Base-by-base conservation (phyloP, 2,113 vertebrate species). In the Sturnira hondurensis region DNA sequence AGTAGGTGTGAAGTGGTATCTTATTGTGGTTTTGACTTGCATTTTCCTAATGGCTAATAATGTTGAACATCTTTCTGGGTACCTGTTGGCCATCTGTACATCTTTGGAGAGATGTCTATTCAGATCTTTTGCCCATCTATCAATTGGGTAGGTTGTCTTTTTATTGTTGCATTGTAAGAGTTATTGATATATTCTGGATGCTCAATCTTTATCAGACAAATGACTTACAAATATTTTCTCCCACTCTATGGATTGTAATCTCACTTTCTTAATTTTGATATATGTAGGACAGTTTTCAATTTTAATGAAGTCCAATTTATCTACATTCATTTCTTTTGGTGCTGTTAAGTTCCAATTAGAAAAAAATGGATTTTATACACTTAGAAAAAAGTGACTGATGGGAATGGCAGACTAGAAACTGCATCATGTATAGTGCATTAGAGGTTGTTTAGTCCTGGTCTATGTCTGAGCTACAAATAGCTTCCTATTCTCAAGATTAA, bases 11-110 rank as follows among this genome's bases (percentile, higher is more conserved):
- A 88, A 78, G 14, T 68, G 45, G 2, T 73, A 71, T 63, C 8
- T 91, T 36, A 71, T 41, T 71, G 31, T 78, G 41, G 36, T 86
- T 86, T 76, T 58, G 38, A 68, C 43, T 87, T 86, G 56, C 3
- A 58, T 67, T 93, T 96, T 36, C 58, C n/a, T 96, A 81, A 67
- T 86, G 47, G 13, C 50, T 81, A 86, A 54, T 70, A n/a, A 76
- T 76, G 26, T 4, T 67, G 38, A 86, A 50, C 63, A 85, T 80
- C 52, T 76, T 91, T 77, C 38, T 50, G 56, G 50, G 67, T 86
- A 20, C 50, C 58, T 36, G 2, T 76, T 76, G 68, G 22, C 28
- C 43, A 83, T 71, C 20, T 56, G 17, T 10, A 28, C 41, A 58
- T 67, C 41, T 65, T 68, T 71, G 54, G n/a, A 65, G 7, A 86